Evolutionary conservation across 2,797 vertebrate genomes (phyloP).

Genomic region (Tokudaia tokunoshimensis): DNA sequence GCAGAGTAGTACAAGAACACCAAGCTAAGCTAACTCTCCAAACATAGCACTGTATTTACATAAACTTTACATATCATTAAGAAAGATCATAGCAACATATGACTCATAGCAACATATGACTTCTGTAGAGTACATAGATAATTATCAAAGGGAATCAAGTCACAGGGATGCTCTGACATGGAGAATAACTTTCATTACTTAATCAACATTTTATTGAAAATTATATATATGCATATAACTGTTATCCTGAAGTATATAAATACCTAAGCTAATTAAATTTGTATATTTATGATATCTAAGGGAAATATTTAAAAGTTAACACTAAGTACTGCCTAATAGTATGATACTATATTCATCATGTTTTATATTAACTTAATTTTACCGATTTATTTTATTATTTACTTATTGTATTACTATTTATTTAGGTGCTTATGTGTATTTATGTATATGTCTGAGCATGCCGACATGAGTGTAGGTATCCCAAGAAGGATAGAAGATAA

Average conservation of each 20-base stretch:
- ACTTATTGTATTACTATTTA: background rate
- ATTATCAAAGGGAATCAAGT: background rate
- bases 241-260: background rate
- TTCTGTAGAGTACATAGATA: background rate
- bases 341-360: background rate
- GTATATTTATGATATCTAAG: background rate
- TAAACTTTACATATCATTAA: background rate
- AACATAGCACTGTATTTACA: background rate
- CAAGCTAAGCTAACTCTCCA: accelerated
- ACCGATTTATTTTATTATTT: background rate
- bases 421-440: background rate
- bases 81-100: background rate
- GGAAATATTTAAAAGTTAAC: background rate
- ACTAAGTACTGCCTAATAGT: too few relatives aligned
- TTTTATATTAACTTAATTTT: background rate
- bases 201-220: background rate
- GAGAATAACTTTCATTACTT: background rate
- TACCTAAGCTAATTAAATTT: background rate
- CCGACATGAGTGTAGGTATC: background rate
- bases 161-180: background rate
- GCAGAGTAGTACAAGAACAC: background rate
- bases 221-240: background rate
- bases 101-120: background rate
- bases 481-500: too few relatives aligned
- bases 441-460: background rate